Conservation (phyloP, 30 jellyfish, hydroid and myxozoan species). For the Turritopsis rubra region DNA sequence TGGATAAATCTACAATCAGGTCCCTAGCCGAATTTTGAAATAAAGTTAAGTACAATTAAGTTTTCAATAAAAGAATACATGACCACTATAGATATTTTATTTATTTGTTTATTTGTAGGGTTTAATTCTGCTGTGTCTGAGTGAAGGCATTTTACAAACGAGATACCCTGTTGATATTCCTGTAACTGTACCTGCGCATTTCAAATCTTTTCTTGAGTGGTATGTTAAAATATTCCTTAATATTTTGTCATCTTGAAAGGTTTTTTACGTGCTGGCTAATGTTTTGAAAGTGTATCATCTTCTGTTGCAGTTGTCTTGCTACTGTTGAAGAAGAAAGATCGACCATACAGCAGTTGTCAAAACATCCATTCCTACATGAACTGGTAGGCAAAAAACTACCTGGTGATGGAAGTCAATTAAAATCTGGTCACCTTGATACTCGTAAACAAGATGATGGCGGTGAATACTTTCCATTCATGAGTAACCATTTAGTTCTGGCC, state of each 20-base stretch:
- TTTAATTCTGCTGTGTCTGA: conserved; percentile 48
- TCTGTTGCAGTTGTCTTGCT: conserved; percentile 56
- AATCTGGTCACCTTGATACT: background rate
- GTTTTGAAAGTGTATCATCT: background rate
- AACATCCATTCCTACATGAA: conserved; percentile 55
- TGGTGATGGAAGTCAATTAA: background rate
- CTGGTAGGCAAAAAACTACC: background rate
- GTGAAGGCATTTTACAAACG: conserved; percentile 49
- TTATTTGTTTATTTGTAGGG: conserved; percentile 45
- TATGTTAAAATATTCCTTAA: background rate
- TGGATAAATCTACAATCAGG: no score
- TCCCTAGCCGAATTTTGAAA: no score
- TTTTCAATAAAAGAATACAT: no score
- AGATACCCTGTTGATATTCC: conserved; percentile 81
- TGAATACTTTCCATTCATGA: conserved; percentile 30
- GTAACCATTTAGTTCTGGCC: conserved; percentile 37
- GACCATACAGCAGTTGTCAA: conserved; percentile 47
- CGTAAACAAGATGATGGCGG: conserved; percentile 34
- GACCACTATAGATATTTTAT: background rate
- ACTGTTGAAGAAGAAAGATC: conserved; percentile 72
- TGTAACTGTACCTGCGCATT: conserved; percentile 51
- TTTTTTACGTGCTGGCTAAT: no score
- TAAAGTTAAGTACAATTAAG: no score
- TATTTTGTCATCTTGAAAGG: no score
- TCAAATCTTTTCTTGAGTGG: conserved; percentile 63